Conservation (phyloP, 2,113 vertebrate species). For the Caloenas nicobarica region DNA sequence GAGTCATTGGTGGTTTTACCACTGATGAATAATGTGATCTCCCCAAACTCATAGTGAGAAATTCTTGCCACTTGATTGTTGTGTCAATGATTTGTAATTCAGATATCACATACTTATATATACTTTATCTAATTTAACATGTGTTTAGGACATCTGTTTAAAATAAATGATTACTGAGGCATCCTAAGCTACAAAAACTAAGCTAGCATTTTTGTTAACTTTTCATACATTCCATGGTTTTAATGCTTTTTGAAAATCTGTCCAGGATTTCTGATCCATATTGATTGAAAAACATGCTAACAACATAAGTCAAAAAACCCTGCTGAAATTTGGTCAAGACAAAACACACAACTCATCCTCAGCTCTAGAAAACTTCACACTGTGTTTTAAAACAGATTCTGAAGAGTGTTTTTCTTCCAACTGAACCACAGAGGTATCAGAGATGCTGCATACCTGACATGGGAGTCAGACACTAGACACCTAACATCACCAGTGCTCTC, state of each 20-base stretch:
- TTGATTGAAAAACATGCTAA: neutral
- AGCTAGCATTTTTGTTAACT: neutral
- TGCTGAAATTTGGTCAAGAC: neutral
- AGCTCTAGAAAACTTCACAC: neutral
- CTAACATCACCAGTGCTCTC: neutral
- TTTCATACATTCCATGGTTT: neutral
- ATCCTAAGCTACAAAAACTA: neutral
- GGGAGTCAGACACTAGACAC: neutral
- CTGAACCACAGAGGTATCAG: neutral
- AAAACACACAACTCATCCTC: neutral
- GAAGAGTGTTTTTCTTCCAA: neutral
- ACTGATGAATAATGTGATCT: neutral
- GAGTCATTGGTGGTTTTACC: neutral
- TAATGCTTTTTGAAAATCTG: neutral
- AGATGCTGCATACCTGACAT: neutral
- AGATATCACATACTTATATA: neutral
- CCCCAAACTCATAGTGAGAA: neutral
- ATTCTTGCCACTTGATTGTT: neutral
- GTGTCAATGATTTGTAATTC: neutral
- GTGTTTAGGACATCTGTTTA: neutral
- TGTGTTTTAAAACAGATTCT: neutral
- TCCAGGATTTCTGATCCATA: neutral
- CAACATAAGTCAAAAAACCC: neutral
- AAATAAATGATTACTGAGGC: neutral
- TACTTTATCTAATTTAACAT: neutral